Conservation (phyloP, 1,140 invertebrate species). For the Eurosta solidaginis region DNA sequence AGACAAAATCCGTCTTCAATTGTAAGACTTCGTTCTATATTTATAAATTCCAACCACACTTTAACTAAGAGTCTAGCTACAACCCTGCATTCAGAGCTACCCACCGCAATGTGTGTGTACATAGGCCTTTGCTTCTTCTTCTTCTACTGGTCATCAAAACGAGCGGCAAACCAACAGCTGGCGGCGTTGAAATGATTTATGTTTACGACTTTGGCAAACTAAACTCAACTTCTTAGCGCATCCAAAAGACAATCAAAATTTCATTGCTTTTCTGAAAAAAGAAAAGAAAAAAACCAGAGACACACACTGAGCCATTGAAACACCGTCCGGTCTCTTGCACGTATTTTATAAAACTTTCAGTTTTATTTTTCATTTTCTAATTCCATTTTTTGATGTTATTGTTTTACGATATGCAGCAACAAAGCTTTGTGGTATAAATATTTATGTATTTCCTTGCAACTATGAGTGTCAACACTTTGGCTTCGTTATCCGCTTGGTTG, state of each 20-base stretch:
- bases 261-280: neutral
- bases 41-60: no score
- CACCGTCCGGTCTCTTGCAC: neutral
- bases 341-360: slow-evolving; percentile 19
- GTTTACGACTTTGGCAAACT: slow-evolving; percentile 23
- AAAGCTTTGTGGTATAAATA: neutral
- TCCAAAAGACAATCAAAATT: neutral
- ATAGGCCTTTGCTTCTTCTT: neutral
- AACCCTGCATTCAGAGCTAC: no score
- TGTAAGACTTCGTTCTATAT: no score
- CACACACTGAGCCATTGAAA: neutral
- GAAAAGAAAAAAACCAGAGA: neutral
- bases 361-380: slow-evolving; percentile 25
- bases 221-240: neutral
- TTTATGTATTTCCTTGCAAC: neutral
- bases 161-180: neutral
- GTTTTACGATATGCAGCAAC: neutral
- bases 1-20: no score
- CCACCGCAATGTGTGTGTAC: no score
- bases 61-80: no score
- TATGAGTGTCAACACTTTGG: slow-evolving; percentile 13
- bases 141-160: neutral
- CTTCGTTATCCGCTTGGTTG: slow-evolving; percentile 24
- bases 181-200: slow-evolving; percentile 21
- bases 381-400: slow-evolving; percentile 23